Evolutionary conservation across 2,888 invertebrate species (phyloP).

Genomic region (Amaurobius ferox): DNA sequence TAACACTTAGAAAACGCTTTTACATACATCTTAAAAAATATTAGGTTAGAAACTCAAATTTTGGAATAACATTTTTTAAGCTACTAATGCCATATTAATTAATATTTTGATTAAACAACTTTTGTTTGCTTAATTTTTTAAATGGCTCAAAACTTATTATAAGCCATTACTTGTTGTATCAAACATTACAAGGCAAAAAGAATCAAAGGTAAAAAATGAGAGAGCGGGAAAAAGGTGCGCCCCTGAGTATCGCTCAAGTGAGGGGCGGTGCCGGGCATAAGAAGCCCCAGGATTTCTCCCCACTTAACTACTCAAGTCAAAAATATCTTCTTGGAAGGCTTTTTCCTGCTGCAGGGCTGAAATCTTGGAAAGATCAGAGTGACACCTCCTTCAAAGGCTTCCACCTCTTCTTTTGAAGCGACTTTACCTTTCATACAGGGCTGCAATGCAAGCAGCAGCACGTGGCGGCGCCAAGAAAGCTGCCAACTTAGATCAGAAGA

Average conservation of each 20-base stretch:
- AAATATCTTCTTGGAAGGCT: conserved; percentile 52
- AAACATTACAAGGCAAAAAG: too few species aligned
- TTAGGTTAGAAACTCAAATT: too few species aligned
- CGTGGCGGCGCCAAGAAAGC: conserved; percentile 13
- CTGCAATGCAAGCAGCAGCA: conserved; percentile 22
- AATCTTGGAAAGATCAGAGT: conserved; percentile 68
- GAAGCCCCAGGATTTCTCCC: conserved; percentile 66
- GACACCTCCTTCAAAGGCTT: conserved; percentile 55
- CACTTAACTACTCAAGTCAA: conserved; percentile 72
- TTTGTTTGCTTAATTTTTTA: too few species aligned
- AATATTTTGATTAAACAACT: too few species aligned
- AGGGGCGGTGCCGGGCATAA: conserved; percentile 21
- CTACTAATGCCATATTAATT: too few species aligned
- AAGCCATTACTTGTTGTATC: too few species aligned
- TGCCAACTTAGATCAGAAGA: too few species aligned
- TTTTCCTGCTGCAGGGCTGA: conserved; percentile 37
- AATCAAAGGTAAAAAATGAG: not conserved
- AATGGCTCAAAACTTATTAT: too few species aligned
- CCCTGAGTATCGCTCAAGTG: conserved; percentile 7
- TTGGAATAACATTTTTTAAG: too few species aligned
- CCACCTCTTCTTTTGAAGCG: conserved; percentile 53
- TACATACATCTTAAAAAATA: too few species aligned
- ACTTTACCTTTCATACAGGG: conserved; percentile 62
- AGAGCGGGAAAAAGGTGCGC: conserved; percentile 4
- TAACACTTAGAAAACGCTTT: too few species aligned